Percentiles rank a stretch among this genome's conserved stretches.
Conservation (phyloP, 2,888 invertebrate genomes). For the Conchocele bisecta region DNA sequence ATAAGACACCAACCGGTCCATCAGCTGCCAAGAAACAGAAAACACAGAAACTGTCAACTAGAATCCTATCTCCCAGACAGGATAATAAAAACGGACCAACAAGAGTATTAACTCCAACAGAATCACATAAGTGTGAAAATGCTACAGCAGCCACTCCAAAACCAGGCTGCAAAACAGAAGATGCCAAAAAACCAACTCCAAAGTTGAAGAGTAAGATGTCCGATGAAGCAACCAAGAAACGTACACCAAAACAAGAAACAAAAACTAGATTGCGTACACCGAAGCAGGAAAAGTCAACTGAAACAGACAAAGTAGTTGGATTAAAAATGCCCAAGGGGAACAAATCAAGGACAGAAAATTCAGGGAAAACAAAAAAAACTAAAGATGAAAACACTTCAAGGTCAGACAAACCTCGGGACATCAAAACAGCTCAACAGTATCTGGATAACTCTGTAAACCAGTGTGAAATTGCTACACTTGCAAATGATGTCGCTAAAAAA, state of each 20-base stretch:
- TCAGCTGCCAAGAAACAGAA: conserved; percentile 61
- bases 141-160: not conserved
- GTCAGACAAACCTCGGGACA: not conserved
- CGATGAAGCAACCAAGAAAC: not conserved
- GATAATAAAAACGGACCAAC: too few species aligned
- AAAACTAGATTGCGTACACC: not conserved
- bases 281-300: not conserved
- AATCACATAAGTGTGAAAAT: not conserved
- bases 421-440: too few species aligned
- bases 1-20: conserved; percentile 62
- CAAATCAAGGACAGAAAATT: too few species aligned
- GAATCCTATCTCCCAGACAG: too few species aligned
- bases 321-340: conserved; percentile 11
- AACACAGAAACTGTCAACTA: conserved; percentile 7
- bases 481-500: too few species aligned
- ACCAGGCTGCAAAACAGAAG: not conserved
- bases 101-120: conserved; percentile 26
- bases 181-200: not conserved
- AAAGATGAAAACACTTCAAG: not conserved
- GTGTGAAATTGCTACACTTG: too few species aligned
- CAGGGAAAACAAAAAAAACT: conserved; percentile 6
- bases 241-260: not conserved
- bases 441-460: too few species aligned
- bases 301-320: not conserved
- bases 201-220: not conserved